Percentiles rank a stretch among this genome's conserved stretches.
Evolutionary conservation across 2,888 invertebrate genomes (phyloP).

Genomic region (Diabrotica balteata): DNA sequence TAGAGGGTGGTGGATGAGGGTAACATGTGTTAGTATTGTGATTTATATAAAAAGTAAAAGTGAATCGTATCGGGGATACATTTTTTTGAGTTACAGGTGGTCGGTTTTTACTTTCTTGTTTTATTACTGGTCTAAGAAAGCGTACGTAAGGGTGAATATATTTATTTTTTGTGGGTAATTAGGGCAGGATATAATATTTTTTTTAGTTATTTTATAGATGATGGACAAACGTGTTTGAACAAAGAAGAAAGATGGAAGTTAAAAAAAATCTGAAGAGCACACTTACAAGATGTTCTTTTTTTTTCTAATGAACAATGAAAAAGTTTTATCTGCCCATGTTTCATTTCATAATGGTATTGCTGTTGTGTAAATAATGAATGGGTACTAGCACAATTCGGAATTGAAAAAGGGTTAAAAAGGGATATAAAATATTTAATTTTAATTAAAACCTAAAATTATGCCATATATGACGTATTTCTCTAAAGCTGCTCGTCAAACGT

Average conservation of each 20-base stretch:
- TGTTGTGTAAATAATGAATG: not conserved
- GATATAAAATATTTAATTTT: too few species aligned
- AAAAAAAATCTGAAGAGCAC: constrained; percentile 28
- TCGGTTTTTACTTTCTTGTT: constrained; percentile 38
- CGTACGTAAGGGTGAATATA: constrained; percentile 32
- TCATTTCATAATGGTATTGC: constrained; percentile 5
- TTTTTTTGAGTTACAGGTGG: constrained; percentile 47
- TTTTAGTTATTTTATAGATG: constrained; percentile 30
- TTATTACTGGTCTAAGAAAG: constrained; percentile 18
- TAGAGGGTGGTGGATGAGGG: constrained; percentile 43
- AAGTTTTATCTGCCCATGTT: constrained; percentile 20
- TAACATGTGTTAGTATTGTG: constrained; percentile 48
- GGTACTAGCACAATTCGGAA: too few species aligned
- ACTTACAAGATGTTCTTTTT: constrained; percentile 38
- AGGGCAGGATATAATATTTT: constrained; percentile 39
- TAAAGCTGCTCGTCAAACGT: too few species aligned
- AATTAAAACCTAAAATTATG: too few species aligned
- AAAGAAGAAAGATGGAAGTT: constrained; percentile 24
- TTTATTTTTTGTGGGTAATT: constrained; percentile 37
- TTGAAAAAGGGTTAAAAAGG: too few species aligned
- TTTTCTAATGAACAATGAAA: constrained; percentile 12
- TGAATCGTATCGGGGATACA: constrained; percentile 41
- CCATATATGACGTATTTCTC: too few species aligned
- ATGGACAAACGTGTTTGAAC: constrained; percentile 14
- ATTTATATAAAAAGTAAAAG: constrained; percentile 47